These are phyloP conservation scores for Galeopterus variegatus DNA, from an alignment of 2,113 vertebrate genomes.

Conservation along the genomic window DNA sequence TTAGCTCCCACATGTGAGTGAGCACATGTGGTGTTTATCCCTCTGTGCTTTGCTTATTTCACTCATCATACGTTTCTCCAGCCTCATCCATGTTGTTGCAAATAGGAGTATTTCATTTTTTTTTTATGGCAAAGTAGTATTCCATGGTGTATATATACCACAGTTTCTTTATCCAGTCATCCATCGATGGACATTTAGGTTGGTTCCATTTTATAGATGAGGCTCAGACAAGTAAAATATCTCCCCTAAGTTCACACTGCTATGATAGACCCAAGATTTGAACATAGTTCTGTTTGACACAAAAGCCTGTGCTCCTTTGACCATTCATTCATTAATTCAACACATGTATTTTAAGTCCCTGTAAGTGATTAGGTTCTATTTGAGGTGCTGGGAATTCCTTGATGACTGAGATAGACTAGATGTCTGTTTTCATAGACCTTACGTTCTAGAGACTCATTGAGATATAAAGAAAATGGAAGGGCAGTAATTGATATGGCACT, in stretches of 20 bases:
- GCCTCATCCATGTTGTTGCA: too few species aligned
- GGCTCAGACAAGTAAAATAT: constrained; percentile 22
- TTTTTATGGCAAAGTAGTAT: too few species aligned
- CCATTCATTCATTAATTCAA: neutral
- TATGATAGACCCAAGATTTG: neutral
- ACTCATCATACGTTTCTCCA: too few species aligned
- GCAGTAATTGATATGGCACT: neutral
- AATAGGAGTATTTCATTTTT: too few species aligned
- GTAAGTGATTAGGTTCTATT: neutral
- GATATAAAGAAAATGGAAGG: constrained; percentile 17
- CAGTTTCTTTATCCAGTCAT: too few species aligned
- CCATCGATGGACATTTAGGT: too few species aligned
- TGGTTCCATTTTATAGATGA: constrained; percentile 25
- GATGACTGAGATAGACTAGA: neutral
- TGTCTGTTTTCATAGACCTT: constrained; percentile 4
- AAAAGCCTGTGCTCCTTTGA: neutral
- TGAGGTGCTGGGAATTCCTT: neutral
- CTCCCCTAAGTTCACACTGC: neutral
- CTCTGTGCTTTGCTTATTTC: too few species aligned
- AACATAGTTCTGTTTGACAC: neutral
- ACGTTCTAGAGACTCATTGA: neutral
- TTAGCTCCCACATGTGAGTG: too few species aligned
- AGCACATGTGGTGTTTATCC: too few species aligned
- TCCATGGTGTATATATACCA: too few species aligned
- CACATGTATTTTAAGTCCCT: constrained; percentile 10